A percentile compares a stretch with the other conserved stretches of the same genome.
phyloP scores from a whole-genome alignment of 2,888 invertebrate species.

The Sycophila texana region DNA sequence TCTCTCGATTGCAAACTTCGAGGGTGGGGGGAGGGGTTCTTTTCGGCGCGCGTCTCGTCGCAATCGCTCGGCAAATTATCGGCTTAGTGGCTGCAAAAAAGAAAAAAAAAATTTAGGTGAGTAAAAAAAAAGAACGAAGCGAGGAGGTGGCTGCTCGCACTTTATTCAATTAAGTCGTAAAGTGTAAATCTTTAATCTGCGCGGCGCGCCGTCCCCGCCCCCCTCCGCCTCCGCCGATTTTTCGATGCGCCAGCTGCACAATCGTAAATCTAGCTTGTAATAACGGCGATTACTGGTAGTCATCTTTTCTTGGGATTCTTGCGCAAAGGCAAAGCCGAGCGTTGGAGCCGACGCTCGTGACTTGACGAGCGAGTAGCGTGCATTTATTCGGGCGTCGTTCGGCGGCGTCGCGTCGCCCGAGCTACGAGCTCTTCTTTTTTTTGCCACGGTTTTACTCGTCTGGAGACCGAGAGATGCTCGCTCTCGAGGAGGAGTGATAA shows the following conservation, averaged over 20 bases:
- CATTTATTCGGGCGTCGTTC: conserved; percentile 14
- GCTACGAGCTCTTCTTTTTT: not conserved
- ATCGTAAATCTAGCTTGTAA: conserved; percentile 56
- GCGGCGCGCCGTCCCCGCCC: not conserved
- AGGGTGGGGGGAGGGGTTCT: too few relatives aligned
- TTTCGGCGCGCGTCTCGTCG: conserved; percentile 2
- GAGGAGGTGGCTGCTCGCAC: conserved; percentile 20
- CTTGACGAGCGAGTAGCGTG: conserved; percentile 8
- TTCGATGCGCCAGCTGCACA: conserved; percentile 27
- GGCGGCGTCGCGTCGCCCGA: not conserved
- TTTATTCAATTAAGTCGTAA: conserved; percentile 55
- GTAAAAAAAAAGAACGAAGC: conserved; percentile 12
- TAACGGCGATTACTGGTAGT: conserved; percentile 49
- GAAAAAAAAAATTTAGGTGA: not conserved
- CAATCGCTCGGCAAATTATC: conserved; percentile 30
- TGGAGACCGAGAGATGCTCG: too few relatives aligned
- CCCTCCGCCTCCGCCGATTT: not conserved
- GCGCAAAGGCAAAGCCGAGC: conserved; percentile 2
- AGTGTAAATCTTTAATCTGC: conserved; percentile 48
- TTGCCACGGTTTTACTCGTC: not conserved
- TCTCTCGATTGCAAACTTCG: conserved; percentile 31
- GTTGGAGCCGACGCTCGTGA: not conserved
- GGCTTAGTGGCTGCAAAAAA: not conserved
- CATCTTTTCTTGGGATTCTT: conserved; percentile 16
- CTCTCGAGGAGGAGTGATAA: too few relatives aligned